Conservation (phyloP, 2,797 vertebrate genomes). For the Mallotus villosus region DNA sequence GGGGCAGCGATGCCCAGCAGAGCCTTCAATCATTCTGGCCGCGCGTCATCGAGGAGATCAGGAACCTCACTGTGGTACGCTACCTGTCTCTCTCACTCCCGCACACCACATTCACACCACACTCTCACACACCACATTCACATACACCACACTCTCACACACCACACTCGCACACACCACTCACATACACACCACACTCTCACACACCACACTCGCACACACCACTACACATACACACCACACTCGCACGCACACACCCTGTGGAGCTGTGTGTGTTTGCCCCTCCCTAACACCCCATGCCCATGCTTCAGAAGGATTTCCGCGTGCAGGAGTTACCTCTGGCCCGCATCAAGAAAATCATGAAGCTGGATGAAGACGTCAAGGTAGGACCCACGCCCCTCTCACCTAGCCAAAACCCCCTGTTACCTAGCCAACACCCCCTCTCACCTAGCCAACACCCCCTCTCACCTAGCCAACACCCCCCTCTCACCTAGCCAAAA, state of each 20-base stretch:
- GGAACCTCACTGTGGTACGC: conserved; percentile 93
- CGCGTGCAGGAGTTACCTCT: conserved; percentile 96
- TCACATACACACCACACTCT: conserved; percentile 8
- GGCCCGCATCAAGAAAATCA: conserved; percentile 99
- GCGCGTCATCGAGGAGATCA: conserved; percentile 97
- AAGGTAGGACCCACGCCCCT: conserved; percentile 78
- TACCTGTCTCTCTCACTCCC: neutral
- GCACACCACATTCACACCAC: conserved; percentile 18
- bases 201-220: neutral
- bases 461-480: too few relatives aligned
- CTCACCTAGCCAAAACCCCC: too few relatives aligned
- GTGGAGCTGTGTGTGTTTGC: conserved; percentile 1
- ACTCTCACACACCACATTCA: neutral
- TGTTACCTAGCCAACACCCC: too few relatives aligned
- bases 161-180: conserved; percentile 13
- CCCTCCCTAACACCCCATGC: conserved; percentile 28
- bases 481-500: too few relatives aligned
- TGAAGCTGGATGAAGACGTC: conserved; percentile 99
- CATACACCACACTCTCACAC: conserved; percentile 10
- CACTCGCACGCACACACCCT: conserved; percentile 6
- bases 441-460: too few relatives aligned
- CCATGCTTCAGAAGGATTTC: conserved; percentile 92
- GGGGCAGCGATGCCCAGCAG: conserved; percentile 94
- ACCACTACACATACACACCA: conserved; percentile 15
- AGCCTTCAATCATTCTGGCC: conserved; percentile 98